Conservation (phyloP, 2,113 vertebrate species). For the Charadrius vociferus region DNA sequence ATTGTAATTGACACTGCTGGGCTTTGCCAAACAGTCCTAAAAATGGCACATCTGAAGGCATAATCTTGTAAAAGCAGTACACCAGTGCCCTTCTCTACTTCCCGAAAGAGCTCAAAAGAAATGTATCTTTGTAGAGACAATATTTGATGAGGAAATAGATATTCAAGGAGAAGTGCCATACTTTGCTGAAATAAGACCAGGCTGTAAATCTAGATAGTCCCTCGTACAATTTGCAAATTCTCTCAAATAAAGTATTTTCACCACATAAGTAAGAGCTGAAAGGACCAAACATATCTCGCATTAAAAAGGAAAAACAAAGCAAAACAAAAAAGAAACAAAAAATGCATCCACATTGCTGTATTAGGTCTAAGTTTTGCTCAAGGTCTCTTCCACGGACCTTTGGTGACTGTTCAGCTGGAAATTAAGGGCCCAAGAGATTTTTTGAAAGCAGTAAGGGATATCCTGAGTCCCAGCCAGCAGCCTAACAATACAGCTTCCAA, state of each 20-base stretch:
- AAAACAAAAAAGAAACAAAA: neutral
- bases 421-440: slow-evolving; percentile 7
- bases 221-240: neutral
- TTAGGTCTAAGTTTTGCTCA: slow-evolving; percentile 8
- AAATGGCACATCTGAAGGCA: neutral
- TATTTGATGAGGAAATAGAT: neutral
- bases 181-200: neutral
- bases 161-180: neutral
- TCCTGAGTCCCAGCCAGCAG: slow-evolving; percentile 31
- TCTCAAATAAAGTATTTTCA: neutral
- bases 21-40: neutral
- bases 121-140: neutral
- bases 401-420: slow-evolving; percentile 36
- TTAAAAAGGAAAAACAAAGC: neutral
- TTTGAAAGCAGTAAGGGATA: slow-evolving; percentile 33
- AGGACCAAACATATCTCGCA: neutral
- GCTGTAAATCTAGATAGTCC: neutral
- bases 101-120: neutral
- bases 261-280: neutral
- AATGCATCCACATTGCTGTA: neutral
- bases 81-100: neutral
- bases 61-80: neutral
- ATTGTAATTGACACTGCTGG: neutral
- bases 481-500: neutral
- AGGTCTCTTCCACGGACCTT: neutral